A percentile compares a stretch with the other conserved stretches of the same genome.
These are phyloP conservation scores for Campylomormyrus tamandua DNA, from an alignment of 2,113 vertebrate genomes.

Conservation along the genomic window DNA sequence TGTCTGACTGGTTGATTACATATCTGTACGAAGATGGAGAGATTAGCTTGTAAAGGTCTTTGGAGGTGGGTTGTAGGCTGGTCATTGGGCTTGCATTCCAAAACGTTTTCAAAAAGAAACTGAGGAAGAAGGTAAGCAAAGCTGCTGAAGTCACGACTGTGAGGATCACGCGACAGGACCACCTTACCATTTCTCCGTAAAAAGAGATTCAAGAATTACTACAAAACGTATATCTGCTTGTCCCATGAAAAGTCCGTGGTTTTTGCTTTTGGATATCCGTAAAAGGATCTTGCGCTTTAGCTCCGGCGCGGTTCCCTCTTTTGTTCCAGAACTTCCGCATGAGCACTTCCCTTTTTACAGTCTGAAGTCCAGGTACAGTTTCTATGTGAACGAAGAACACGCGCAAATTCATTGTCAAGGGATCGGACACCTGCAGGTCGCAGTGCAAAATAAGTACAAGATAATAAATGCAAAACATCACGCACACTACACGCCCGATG, in stretches of 20 bases:
- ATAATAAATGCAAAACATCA: neutral
- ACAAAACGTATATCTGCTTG: neutral
- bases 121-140: neutral
- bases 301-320: neutral
- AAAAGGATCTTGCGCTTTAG: neutral
- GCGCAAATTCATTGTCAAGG: neutral
- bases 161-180: neutral
- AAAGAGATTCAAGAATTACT: neutral
- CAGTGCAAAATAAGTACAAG: neutral
- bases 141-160: neutral
- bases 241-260: neutral
- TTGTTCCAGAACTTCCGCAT: neutral
- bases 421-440: neutral
- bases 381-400: neutral
- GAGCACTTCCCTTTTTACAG: neutral
- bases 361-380: neutral
- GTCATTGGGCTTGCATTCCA: neutral
- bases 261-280: neutral
- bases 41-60: neutral
- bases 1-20: constrained; percentile 49
- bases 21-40: constrained; percentile 54
- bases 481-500: neutral
- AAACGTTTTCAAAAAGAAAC: neutral
- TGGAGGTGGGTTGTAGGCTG: neutral
- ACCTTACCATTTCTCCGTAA: neutral